Percentiles rank a stretch among this genome's conserved stretches.
Evolutionary conservation across 2,888 invertebrate genomes (phyloP).

Genomic region (Microctonus brassicae): DNA sequence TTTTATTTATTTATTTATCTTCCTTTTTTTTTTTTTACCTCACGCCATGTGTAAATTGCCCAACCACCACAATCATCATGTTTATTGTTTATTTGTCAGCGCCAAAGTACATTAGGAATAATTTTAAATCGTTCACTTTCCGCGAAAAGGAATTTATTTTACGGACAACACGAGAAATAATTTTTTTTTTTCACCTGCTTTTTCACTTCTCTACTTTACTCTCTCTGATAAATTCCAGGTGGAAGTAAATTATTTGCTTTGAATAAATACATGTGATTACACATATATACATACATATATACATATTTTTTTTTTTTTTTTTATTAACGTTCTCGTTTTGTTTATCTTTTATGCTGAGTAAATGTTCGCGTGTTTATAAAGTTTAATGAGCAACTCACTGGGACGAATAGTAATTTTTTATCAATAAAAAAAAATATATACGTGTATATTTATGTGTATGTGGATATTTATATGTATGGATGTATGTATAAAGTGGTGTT

Average conservation of each 20-base stretch:
- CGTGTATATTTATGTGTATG: neutral
- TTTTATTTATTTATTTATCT: too few relatives aligned
- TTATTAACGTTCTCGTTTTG: neutral
- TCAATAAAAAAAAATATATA: too few relatives aligned
- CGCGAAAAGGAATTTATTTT: slow-evolving; percentile 9
- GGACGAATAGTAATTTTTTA: neutral
- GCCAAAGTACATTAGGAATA: slow-evolving; percentile 7
- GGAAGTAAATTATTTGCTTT: neutral
- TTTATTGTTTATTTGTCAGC: slow-evolving; percentile 32
- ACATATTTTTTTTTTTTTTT: too few relatives aligned
- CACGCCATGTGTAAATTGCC: slow-evolving; percentile 21
- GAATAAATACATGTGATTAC: neutral
- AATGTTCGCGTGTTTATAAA: neutral
- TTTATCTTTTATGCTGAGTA: neutral
- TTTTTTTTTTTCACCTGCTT: neutral
- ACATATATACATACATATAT: neutral
- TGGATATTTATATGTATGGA: too few relatives aligned
- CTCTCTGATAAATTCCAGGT: neutral
- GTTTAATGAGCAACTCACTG: neutral
- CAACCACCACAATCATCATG: slow-evolving; percentile 17
- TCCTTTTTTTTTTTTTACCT: neutral
- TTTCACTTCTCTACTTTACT: neutral
- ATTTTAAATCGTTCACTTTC: slow-evolving; percentile 15
- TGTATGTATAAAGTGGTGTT: neutral
- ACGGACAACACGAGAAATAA: neutral